Percentiles rank a stretch among this genome's conserved stretches.
Evolutionary conservation across 2,888 invertebrate genomes (phyloP).

Genomic region (Drosophila yooni): DNA sequence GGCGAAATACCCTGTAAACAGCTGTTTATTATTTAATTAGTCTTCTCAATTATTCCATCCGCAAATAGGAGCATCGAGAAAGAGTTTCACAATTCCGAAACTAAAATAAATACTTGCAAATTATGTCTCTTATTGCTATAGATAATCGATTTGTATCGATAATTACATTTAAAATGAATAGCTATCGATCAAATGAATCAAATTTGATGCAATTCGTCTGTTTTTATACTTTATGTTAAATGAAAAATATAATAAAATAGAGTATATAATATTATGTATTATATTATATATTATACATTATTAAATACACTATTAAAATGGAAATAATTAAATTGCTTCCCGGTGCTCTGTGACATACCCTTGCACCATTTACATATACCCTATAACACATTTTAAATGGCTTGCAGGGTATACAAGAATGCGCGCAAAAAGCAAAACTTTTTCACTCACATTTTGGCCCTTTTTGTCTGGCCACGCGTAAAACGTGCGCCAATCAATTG

Average conservation of each 20-base stretch:
- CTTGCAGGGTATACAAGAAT: not conserved
- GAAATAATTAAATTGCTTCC: not conserved
- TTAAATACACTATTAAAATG: not conserved
- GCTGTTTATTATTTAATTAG: not conserved
- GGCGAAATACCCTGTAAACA: not conserved
- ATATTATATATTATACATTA: not conserved
- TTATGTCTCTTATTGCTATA: too few species aligned
- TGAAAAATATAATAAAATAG: too few species aligned
- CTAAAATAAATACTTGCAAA: not conserved
- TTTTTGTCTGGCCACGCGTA: constrained; percentile 63
- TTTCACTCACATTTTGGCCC: constrained; percentile 21
- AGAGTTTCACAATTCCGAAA: not conserved
- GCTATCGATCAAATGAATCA: too few species aligned
- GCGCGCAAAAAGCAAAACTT: constrained; percentile 19
- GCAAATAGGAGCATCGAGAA: too few species aligned
- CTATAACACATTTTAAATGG: not conserved
- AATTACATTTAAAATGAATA: too few species aligned
- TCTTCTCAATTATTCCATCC: not conserved
- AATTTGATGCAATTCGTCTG: too few species aligned
- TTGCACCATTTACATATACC: not conserved
- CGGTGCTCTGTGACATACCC: not conserved
- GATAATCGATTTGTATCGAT: too few species aligned
- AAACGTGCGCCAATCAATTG: constrained; percentile 80
- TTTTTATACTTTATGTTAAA: too few species aligned
- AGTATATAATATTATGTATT: too few species aligned